Evolutionary conservation across 2,113 vertebrate genomes (phyloP).

Genomic region (Leiothrix lutea): DNA sequence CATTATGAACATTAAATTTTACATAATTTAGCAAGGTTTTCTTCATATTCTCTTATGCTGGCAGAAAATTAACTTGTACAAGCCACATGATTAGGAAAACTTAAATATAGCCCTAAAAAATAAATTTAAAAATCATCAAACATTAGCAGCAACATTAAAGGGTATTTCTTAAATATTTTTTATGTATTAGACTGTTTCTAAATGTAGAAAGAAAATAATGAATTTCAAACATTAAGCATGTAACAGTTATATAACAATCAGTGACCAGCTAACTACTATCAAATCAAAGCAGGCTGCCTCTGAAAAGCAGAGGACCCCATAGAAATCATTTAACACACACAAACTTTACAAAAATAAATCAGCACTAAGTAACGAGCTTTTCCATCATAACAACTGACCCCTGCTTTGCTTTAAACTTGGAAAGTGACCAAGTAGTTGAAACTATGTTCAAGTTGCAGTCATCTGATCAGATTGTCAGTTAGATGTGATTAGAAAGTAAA

Average conservation of each 20-base stretch:
- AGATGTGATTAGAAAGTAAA: too few species aligned
- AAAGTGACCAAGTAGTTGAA: neutral
- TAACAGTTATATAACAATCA: neutral
- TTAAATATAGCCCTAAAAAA: neutral
- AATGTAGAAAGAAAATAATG: neutral
- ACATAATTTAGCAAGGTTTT: neutral
- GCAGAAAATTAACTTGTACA: neutral
- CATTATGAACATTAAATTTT: neutral
- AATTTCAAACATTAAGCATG: neutral
- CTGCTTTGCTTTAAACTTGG: neutral
- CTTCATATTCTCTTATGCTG: neutral
- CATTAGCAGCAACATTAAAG: neutral
- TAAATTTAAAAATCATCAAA: neutral
- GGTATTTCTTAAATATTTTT: neutral
- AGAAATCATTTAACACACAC: neutral
- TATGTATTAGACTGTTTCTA: neutral
- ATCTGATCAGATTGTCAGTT: neutral
- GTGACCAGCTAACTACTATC: neutral
- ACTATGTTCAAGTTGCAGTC: neutral
- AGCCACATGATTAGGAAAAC: neutral
- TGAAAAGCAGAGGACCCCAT: neutral
- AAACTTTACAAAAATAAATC: neutral
- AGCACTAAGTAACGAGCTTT: neutral
- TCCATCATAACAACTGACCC: neutral
- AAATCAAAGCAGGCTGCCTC: neutral